Evolutionary conservation across 2,113 vertebrate genomes (phyloP).

Genomic region (Phylloscopus whistleri): DNA sequence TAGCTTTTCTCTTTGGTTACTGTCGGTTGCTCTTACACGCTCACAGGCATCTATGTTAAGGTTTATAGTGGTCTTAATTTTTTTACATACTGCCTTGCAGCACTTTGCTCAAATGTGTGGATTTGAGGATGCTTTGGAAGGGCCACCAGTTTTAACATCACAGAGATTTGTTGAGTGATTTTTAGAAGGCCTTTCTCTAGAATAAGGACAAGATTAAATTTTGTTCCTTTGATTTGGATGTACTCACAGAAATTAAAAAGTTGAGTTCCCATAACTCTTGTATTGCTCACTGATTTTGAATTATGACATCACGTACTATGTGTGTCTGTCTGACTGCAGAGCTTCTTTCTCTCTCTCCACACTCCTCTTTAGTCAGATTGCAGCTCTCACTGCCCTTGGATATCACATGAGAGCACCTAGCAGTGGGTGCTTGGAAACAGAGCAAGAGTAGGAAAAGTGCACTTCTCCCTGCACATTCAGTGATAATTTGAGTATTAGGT

Average conservation of each 20-base stretch:
- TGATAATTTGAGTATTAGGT: not conserved
- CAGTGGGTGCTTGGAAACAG: not conserved
- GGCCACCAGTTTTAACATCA: not conserved
- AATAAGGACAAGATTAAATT: not conserved
- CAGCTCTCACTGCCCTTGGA: not conserved
- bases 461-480: not conserved
- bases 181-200: not conserved
- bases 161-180: not conserved
- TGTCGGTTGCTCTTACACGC: not conserved
- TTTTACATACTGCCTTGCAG: not conserved
- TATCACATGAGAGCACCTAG: not conserved
- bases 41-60: not conserved
- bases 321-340: not conserved
- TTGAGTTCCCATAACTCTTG: not conserved
- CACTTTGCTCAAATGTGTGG: not conserved
- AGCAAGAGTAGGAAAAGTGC: not conserved
- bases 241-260: not conserved
- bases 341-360: not conserved
- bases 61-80: not conserved
- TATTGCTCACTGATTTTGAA: not conserved
- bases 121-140: not conserved
- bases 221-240: not conserved
- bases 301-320: accelerated
- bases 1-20: not conserved
- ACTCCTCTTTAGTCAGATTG: not conserved